Evolutionary conservation across 1,140 invertebrate species (phyloP).

Genomic region (Hyles euphorbiae): DNA sequence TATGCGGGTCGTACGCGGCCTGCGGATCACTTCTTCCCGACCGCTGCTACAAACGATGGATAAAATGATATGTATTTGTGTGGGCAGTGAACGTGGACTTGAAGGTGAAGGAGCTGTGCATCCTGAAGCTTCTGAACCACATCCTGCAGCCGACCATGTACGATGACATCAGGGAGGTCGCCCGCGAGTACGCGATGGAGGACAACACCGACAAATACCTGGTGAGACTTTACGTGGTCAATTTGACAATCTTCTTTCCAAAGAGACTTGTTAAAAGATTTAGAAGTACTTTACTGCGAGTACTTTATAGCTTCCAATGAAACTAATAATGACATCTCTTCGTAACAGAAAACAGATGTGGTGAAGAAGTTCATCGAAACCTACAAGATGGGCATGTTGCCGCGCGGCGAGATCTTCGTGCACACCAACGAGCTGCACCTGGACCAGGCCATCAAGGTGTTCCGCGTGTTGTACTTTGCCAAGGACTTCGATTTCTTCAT

Average conservation of each 20-base stretch:
- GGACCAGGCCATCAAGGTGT: slow-evolving; percentile 76
- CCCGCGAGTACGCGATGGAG: slow-evolving; percentile 49
- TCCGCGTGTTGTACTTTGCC: slow-evolving; percentile 78
- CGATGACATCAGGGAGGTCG: slow-evolving; percentile 59
- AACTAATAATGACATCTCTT: neutral
- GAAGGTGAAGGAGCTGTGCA: slow-evolving; percentile 55
- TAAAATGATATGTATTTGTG: neutral
- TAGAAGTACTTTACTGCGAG: too few relatives aligned
- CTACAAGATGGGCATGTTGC: slow-evolving; percentile 65
- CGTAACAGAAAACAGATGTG: slow-evolving; percentile 54
- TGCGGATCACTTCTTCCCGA: too few relatives aligned
- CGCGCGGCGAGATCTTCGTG: slow-evolving; percentile 76
- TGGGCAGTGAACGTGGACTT: slow-evolving; percentile 50
- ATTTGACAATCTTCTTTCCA: too few relatives aligned
- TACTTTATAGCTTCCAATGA: too few relatives aligned
- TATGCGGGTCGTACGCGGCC: too few relatives aligned
- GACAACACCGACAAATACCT: slow-evolving; percentile 59
- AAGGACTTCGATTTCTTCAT: slow-evolving; percentile 81
- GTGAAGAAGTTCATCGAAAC: slow-evolving; percentile 51
- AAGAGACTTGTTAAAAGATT: too few relatives aligned
- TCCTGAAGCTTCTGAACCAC: slow-evolving; percentile 60
- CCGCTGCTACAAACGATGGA: too few relatives aligned
- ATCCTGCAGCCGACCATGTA: slow-evolving; percentile 64
- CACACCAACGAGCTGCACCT: slow-evolving; percentile 72
- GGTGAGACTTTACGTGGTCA: slow-evolving; percentile 25